These are phyloP conservation scores for Drosophila conformis DNA, from an alignment of 2,888 invertebrate species.

Conservation along the genomic window DNA sequence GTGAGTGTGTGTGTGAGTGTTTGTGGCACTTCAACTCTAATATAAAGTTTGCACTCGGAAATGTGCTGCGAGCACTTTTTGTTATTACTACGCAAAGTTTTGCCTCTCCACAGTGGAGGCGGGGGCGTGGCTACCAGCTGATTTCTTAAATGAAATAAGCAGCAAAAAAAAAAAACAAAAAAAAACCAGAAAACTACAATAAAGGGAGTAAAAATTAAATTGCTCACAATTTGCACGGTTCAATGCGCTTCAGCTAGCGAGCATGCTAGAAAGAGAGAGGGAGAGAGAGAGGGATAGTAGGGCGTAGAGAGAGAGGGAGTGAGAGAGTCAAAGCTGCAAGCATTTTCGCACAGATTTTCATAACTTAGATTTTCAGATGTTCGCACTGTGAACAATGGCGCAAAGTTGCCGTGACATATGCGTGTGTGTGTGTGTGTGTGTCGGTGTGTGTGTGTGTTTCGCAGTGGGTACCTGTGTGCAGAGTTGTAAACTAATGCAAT, in stretches of 20 bases:
- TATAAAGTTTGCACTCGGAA: conserved; percentile 77
- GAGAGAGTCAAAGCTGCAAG: conserved; percentile 33
- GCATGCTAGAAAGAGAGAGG: no score
- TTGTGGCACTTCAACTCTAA: conserved; percentile 76
- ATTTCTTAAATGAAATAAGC: conserved; percentile 54
- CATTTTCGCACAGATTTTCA: conserved; percentile 78
- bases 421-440: conserved; percentile 15
- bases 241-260: conserved; percentile 75
- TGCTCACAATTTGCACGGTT: conserved; percentile 81
- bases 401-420: conserved; percentile 55
- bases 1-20: conserved; percentile 45
- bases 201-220: conserved; percentile 70
- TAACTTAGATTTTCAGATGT: conserved; percentile 69
- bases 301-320: not conserved
- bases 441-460: conserved; percentile 16
- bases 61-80: conserved; percentile 78
- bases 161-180: conserved; percentile 20
- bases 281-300: no score
- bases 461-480: conserved; percentile 58
- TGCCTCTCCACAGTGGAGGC: conserved; percentile 27
- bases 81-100: conserved; percentile 79
- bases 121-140: conserved; percentile 50
- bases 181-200: conserved; percentile 6
- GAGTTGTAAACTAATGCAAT: conserved; percentile 80
- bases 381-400: conserved; percentile 52